Evolutionary conservation across 2,888 invertebrate genomes (phyloP).

Genomic region (Prosopocoilus inquinatus): DNA sequence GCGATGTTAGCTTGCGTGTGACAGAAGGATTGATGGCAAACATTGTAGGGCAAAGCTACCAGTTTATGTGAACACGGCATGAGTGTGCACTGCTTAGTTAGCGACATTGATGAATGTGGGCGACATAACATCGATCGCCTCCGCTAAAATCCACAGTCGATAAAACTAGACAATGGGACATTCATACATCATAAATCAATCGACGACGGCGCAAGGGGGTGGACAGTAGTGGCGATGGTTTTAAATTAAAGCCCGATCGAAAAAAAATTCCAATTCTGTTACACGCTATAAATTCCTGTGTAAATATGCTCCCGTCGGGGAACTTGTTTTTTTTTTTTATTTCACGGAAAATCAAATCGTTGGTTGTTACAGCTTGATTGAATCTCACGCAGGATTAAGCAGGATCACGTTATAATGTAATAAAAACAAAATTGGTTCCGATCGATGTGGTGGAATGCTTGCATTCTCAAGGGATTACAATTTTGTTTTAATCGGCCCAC

Average conservation of each 20-base stretch:
- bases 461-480: too few relatives aligned
- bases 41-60: slow-evolving; percentile 1
- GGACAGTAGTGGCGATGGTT: background rate
- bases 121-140: slow-evolving; percentile 23
- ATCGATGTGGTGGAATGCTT: too few relatives aligned
- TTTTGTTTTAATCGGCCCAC: too few relatives aligned
- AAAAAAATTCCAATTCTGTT: too few relatives aligned
- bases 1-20: background rate
- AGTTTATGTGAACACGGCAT: slow-evolving; percentile 2
- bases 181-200: slow-evolving; percentile 31
- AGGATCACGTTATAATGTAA: too few relatives aligned
- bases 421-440: too few relatives aligned
- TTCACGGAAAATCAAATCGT: too few relatives aligned
- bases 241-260: background rate
- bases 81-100: background rate
- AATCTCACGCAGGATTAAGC: too few relatives aligned
- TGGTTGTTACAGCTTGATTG: too few relatives aligned
- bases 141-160: slow-evolving; percentile 19
- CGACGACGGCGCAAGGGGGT: background rate
- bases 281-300: too few relatives aligned
- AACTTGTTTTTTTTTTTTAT: too few relatives aligned
- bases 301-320: too few relatives aligned
- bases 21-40: slow-evolving; percentile 1
- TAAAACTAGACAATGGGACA: slow-evolving; percentile 26
- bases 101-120: slow-evolving; percentile 26